phyloP scores from a whole-genome alignment of 1,140 invertebrate species.

The Eueides isabella region DNA sequence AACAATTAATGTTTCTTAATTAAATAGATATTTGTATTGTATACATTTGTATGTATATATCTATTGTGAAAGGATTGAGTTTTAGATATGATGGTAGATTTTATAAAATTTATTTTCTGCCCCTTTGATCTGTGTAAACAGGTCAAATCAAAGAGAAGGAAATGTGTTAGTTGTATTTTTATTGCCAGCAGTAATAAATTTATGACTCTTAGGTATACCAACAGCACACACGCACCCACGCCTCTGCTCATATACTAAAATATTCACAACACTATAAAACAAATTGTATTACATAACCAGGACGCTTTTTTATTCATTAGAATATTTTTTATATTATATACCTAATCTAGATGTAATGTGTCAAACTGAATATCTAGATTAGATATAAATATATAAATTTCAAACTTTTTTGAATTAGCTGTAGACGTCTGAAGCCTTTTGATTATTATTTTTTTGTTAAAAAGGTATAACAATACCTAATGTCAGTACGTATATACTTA shows the following conservation, averaged over 20 bases:
- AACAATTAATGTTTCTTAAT: too few relatives aligned
- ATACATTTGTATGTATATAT: too few relatives aligned
- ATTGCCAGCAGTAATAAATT: constrained; percentile 75
- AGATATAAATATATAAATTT: too few relatives aligned
- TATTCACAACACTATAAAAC: constrained; percentile 53
- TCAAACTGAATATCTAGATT: too few relatives aligned
- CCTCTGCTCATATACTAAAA: constrained; percentile 62
- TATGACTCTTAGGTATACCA: constrained; percentile 67
- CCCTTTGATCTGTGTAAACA: constrained; percentile 78
- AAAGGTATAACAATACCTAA: too few relatives aligned
- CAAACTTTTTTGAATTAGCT: too few relatives aligned
- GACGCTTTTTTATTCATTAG: constrained; percentile 44
- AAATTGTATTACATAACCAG: constrained; percentile 52
- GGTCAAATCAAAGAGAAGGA: constrained; percentile 78
- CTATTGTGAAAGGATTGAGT: background rate
- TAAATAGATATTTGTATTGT: too few relatives aligned
- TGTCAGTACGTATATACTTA: too few relatives aligned
- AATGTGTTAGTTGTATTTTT: constrained; percentile 80
- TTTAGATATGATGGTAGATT: constrained; percentile 42
- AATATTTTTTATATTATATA: background rate
- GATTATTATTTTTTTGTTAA: too few relatives aligned
- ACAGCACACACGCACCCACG: constrained; percentile 61
- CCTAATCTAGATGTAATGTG: background rate
- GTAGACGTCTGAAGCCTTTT: too few relatives aligned
- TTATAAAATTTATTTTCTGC: constrained; percentile 70